Conservation (phyloP, 1,140 invertebrate species). For the Luehdorfia chinensis region DNA sequence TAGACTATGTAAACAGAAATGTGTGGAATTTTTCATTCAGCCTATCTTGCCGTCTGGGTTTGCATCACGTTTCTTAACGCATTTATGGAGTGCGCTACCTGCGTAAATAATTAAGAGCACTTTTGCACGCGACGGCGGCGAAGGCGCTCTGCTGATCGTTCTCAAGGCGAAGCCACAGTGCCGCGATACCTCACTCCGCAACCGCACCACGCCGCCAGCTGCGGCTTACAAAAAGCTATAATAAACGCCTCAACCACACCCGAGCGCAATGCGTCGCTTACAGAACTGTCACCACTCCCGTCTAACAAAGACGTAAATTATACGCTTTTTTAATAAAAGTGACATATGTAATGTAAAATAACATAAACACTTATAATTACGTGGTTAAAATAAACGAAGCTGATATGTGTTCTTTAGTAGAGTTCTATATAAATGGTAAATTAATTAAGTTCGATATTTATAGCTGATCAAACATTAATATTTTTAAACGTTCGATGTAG, state of each 20-base stretch:
- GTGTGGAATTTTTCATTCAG: constrained; percentile 1
- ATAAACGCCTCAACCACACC: constrained; percentile 1
- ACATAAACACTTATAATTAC: too few species aligned
- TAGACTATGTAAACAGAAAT: background rate
- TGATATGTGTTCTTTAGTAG: too few species aligned
- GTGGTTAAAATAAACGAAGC: too few species aligned
- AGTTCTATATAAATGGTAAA: too few species aligned
- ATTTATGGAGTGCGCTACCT: constrained; percentile 37
- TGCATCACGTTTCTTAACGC: constrained; percentile 19
- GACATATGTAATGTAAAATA: too few species aligned
- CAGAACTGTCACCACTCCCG: background rate
- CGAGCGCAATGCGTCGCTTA: constrained; percentile 1
- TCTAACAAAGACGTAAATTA: background rate
- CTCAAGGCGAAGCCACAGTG: constrained; percentile 2
- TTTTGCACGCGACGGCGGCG: constrained; percentile 38
- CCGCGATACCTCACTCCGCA: background rate
- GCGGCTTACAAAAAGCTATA: constrained; percentile 1
- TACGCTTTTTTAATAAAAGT: background rate
- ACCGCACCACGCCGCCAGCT: background rate
- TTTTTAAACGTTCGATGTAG: too few species aligned
- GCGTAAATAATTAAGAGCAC: constrained; percentile 65
- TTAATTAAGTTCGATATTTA: too few species aligned
- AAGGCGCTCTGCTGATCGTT: constrained; percentile 19
- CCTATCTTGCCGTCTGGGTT: background rate
- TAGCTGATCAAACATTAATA: too few species aligned